A percentile compares a stretch with the other conserved stretches of the same genome.
Evolutionary conservation across 2,113 vertebrate genomes (phyloP).

Genomic region (Rana temporaria): DNA sequence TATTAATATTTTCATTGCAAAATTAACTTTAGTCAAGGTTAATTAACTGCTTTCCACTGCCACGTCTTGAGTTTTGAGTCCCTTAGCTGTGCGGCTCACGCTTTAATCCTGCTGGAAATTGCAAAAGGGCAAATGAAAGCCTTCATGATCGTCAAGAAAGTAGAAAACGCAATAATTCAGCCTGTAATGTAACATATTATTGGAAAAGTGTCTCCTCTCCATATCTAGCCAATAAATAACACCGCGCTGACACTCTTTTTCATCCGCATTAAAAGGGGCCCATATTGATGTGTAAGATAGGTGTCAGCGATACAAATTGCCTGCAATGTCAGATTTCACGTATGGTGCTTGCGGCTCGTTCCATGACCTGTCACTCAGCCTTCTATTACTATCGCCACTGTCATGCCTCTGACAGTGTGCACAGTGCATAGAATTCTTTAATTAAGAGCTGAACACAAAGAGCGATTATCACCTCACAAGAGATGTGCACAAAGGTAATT

Average conservation of each 20-base stretch:
- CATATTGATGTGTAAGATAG: slow-evolving; percentile 16
- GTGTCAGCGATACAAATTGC: slow-evolving; percentile 49
- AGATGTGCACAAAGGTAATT: slow-evolving; percentile 22
- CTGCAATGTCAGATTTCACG: background rate
- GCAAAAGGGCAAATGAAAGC: slow-evolving; percentile 58
- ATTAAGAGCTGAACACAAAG: slow-evolving; percentile 52
- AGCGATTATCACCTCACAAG: slow-evolving; percentile 39
- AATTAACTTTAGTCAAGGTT: slow-evolving; percentile 61
- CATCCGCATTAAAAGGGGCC: background rate
- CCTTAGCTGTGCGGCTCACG: slow-evolving; percentile 32
- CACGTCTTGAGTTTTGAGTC: slow-evolving; percentile 9
- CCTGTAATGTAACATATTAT: slow-evolving; percentile 40
- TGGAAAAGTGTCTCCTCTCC: slow-evolving; percentile 55
- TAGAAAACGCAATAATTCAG: slow-evolving; percentile 53
- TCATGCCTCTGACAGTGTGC: slow-evolving; percentile 27
- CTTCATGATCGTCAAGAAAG: slow-evolving; percentile 53
- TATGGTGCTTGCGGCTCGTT: slow-evolving; percentile 17
- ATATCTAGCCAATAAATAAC: slow-evolving; percentile 49
- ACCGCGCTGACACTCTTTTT: background rate
- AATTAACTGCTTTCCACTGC: slow-evolving; percentile 56
- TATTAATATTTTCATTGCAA: slow-evolving; percentile 53
- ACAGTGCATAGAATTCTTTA: slow-evolving; percentile 19
- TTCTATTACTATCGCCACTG: slow-evolving; percentile 36
- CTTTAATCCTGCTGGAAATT: slow-evolving; percentile 61
- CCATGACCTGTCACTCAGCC: slow-evolving; percentile 28